These are phyloP conservation scores for Octodonta nipae DNA, from an alignment of 2,888 invertebrate genomes.

Conservation along the genomic window DNA sequence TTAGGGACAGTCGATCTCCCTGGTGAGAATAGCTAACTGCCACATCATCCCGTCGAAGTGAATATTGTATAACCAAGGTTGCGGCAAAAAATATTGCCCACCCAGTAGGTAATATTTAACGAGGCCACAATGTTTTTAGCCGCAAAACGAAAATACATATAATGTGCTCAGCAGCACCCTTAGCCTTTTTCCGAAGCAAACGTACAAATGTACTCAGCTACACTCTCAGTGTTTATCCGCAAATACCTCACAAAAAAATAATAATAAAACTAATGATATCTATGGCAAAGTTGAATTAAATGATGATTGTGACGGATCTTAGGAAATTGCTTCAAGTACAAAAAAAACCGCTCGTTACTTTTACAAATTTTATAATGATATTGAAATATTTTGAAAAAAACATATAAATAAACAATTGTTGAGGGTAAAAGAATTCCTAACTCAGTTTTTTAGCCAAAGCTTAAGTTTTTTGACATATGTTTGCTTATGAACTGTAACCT, in stretches of 20 bases:
- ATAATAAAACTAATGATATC: no score
- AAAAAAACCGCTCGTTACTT: conserved; percentile 58
- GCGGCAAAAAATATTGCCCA: no score
- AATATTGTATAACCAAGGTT: no score
- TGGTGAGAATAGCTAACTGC: conserved; percentile 28
- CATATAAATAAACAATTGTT: conserved; percentile 36
- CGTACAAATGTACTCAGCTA: conserved; percentile 29
- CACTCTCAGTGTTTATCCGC: conserved; percentile 27
- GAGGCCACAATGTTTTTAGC: no score
- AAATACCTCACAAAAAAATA: conserved; percentile 26
- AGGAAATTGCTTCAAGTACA: conserved; percentile 57
- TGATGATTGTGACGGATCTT: conserved; percentile 28
- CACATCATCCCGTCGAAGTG: conserved; percentile 23
- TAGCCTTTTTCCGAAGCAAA: conserved; percentile 31
- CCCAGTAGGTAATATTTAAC: no score
- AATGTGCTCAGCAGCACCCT: conserved; percentile 17
- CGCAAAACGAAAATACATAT: no score
- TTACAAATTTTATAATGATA: conserved; percentile 56
- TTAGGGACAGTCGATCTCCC: conserved; percentile 34
- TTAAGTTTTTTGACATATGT: conserved; percentile 12
- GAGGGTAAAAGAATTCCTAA: conserved; percentile 33
- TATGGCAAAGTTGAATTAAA: no score
- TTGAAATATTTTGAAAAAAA: conserved; percentile 22
- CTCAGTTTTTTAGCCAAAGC: conserved; percentile 26
- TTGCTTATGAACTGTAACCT: not conserved